A percentile compares a stretch with the other conserved stretches of the same genome.
These are phyloP conservation scores for Sinotaia quadrata DNA, from an alignment of 2,888 invertebrate species.

Conservation along the genomic window DNA sequence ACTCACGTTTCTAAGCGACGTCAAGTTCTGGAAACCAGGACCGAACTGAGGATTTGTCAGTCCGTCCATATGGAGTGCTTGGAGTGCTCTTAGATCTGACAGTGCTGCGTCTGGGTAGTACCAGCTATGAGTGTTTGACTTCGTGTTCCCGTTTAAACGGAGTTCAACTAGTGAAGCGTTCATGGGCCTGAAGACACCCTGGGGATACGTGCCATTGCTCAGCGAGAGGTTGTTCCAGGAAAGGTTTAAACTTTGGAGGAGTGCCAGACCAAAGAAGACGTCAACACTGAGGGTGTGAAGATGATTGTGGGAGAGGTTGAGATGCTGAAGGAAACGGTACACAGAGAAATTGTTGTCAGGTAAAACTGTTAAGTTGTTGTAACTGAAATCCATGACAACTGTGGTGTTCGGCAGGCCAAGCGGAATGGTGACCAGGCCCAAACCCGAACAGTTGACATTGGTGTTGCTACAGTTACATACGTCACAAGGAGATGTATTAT, in stretches of 20 bases:
- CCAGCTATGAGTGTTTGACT: not conserved
- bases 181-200: not conserved
- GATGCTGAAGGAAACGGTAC: not conserved
- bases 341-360: slow-evolving; percentile 3
- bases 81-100: slow-evolving; percentile 13
- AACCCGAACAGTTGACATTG: not conserved
- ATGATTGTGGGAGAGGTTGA: slow-evolving; percentile 20
- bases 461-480: not conserved
- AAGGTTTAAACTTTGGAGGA: slow-evolving; percentile 13
- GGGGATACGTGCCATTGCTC: not conserved
- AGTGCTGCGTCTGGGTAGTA: slow-evolving; percentile 27
- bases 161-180: not conserved
- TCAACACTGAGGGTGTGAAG: not conserved
- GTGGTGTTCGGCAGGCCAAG: not conserved
- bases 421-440: not conserved
- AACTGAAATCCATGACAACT: slow-evolving; percentile 2
- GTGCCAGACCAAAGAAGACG: slow-evolving; percentile 16
- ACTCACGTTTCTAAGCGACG: slow-evolving; percentile 12
- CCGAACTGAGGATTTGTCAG: slow-evolving; percentile 3
- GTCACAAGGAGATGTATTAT: too few species aligned
- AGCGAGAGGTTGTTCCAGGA: slow-evolving; percentile 13
- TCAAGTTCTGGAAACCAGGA: not conserved
- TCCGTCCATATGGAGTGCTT: slow-evolving; percentile 25
- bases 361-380: not conserved
- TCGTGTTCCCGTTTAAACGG: slow-evolving; percentile 15